Evolutionary conservation across 1,140 invertebrate genomes (phyloP).

Genomic region (Manduca sexta): DNA sequence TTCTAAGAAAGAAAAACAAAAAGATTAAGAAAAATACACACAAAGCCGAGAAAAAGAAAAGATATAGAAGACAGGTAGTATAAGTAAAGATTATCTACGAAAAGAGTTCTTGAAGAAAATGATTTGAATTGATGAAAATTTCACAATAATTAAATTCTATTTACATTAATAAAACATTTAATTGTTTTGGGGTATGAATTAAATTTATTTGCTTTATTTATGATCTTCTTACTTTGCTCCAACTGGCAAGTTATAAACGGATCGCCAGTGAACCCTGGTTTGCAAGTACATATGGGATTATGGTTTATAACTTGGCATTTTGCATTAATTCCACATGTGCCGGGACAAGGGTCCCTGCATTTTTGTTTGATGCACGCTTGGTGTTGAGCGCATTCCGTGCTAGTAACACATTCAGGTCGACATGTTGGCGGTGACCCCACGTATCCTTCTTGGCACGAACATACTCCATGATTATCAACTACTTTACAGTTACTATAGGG

Average conservation of each 20-base stretch:
- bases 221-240: slow-evolving; percentile 61
- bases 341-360: slow-evolving; percentile 88
- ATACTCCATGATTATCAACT: slow-evolving; percentile 82
- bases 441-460: slow-evolving; percentile 85
- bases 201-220: slow-evolving; percentile 22
- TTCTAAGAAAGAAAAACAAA: slow-evolving; percentile 61
- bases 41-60: slow-evolving; percentile 24
- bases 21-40: slow-evolving; percentile 34
- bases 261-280: slow-evolving; percentile 86
- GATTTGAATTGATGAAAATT: slow-evolving; percentile 14
- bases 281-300: slow-evolving; percentile 87
- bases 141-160: background rate
- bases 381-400: slow-evolving; percentile 87
- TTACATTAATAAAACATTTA: slow-evolving; percentile 12
- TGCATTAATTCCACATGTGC: slow-evolving; percentile 88
- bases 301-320: slow-evolving; percentile 88
- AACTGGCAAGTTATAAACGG: slow-evolving; percentile 85
- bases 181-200: background rate
- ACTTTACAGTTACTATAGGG: slow-evolving; percentile 86
- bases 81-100: slow-evolving; percentile 17
- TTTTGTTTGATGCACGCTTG: slow-evolving; percentile 86
- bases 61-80: slow-evolving; percentile 48
- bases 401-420: slow-evolving; percentile 86
- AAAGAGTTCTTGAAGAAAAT: slow-evolving; percentile 72
- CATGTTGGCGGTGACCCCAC: slow-evolving; percentile 87